Evolutionary conservation across 2,113 vertebrate genomes (phyloP), one percentile per base, ranked within the genome.

Genomic region (Ophiodon elongatus): DNA sequence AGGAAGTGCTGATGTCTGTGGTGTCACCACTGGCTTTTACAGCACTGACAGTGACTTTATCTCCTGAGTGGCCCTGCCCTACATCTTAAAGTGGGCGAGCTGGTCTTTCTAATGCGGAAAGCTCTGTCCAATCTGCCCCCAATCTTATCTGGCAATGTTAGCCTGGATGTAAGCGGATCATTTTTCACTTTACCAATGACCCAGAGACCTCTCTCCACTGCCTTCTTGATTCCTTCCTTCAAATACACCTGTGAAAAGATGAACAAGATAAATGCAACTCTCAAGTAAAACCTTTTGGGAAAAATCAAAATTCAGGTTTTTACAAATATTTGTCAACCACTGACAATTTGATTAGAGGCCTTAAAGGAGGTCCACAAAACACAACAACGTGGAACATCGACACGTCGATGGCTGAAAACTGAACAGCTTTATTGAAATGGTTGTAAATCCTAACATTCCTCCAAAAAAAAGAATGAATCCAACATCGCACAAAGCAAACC

Each of bases 101-200:
- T 52, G 76, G 60, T 88, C 75, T 57, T 68, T 84, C 43, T 84
- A 72, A 85, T 57, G 79, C 19, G 63, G 43, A 74, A 74, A 74
- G 74, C 88, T 87, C 59, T 23, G 80, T 87, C 79, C 85, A 84
- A 87, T 89, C 87, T 85, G 73, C 67, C 67, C 79, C 67, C 67
- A 50, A 89, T 84, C 88, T 92, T 92, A 89, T 91, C 85, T 4
- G 57, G 35, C 66, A 14, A 79, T 79, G 87, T 85, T 82, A 60
- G 85, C 79, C 13, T 33, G 11, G 72, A 76, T 86, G 73, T 89
- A 86, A 91, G 85, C 83, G 67, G 79, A 89, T 91, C 86, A 85
- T 90, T 85, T 90, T 80, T 88, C 82, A 90, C 82, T 85, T 85
- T 73, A 41, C 25, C 41, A 50, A 13, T 56, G 87, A 91, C 87